These are phyloP conservation scores for Gymnothorax javanicus DNA, from an alignment of 2,797 vertebrate genomes.

Conservation along the genomic window DNA sequence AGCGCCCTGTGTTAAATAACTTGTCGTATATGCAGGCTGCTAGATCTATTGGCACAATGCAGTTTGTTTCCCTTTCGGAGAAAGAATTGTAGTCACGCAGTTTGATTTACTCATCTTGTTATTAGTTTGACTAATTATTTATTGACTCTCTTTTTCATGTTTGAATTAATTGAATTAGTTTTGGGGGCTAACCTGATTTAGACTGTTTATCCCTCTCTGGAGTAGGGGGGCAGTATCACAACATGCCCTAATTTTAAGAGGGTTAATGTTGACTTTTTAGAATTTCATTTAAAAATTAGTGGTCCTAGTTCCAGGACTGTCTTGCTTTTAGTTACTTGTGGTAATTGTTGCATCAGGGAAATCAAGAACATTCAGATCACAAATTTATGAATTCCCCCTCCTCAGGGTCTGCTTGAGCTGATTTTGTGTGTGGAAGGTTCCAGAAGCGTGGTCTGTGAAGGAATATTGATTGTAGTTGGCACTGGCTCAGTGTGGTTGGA, in stretches of 20 bases:
- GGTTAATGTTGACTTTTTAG: no score
- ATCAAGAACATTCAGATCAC: no score
- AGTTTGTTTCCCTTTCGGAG: neutral
- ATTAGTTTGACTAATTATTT: neutral
- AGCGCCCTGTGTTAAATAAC: neutral
- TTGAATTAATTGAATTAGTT: neutral
- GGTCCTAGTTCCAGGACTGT: neutral
- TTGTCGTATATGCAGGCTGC: no score
- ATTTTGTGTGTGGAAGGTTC: neutral
- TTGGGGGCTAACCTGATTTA: neutral
- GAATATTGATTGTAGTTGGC: neutral
- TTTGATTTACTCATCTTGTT: neutral
- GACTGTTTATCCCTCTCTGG: no score
- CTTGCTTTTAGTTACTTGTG: no score
- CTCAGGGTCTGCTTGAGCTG: no score
- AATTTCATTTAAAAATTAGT: neutral
- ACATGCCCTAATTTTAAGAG: no score
- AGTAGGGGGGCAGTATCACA: no score
- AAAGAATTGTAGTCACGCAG: neutral
- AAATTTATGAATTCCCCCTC: no score
- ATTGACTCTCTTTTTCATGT: neutral
- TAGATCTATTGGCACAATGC: neutral
- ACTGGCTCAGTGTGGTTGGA: neutral
- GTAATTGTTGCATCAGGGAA: no score
- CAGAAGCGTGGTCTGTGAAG: neutral